Percentiles rank a stretch among this genome's conserved stretches.
These are phyloP conservation scores for Coleophora flavipennella DNA, from an alignment of 2,888 invertebrate species.

Conservation along the genomic window DNA sequence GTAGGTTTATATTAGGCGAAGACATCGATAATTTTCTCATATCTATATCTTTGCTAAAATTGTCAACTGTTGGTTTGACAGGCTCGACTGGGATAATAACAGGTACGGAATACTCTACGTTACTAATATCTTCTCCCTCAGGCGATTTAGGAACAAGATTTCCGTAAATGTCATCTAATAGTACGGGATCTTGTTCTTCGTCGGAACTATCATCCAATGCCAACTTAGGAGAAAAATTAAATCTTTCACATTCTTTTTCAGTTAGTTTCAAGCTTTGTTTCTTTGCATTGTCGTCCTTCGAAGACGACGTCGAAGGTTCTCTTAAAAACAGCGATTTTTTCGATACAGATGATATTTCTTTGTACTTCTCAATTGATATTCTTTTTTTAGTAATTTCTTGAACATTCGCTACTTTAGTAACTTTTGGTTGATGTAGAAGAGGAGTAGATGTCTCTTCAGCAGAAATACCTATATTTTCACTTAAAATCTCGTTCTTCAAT, in stretches of 20 bases:
- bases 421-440: constrained; percentile 54
- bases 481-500: constrained; percentile 60
- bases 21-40: constrained; percentile 35
- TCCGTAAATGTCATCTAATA: constrained; percentile 30
- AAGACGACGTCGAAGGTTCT: constrained; percentile 11
- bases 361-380: constrained; percentile 65
- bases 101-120: constrained; percentile 27
- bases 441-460: constrained; percentile 39
- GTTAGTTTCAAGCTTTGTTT: constrained; percentile 60
- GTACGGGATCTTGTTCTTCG: constrained; percentile 26
- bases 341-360: constrained; percentile 37
- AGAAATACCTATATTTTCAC: constrained; percentile 39
- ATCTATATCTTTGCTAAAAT: constrained; percentile 41
- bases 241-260: constrained; percentile 63
- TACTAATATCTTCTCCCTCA: constrained; percentile 35
- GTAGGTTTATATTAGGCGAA: constrained; percentile 12
- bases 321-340: constrained; percentile 20
- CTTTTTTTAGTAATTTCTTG: constrained; percentile 50
- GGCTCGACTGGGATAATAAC: constrained; percentile 56
- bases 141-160: constrained; percentile 57
- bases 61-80: constrained; percentile 26
- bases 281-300: constrained; percentile 33
- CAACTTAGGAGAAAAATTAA: constrained; percentile 44
- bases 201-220: constrained; percentile 43
- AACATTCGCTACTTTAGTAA: constrained; percentile 48